Percentiles rank a stretch among this genome's conserved stretches.
Conservation (phyloP, 2,113 vertebrate genomes). For the Cyprinodon brontotheroides region DNA sequence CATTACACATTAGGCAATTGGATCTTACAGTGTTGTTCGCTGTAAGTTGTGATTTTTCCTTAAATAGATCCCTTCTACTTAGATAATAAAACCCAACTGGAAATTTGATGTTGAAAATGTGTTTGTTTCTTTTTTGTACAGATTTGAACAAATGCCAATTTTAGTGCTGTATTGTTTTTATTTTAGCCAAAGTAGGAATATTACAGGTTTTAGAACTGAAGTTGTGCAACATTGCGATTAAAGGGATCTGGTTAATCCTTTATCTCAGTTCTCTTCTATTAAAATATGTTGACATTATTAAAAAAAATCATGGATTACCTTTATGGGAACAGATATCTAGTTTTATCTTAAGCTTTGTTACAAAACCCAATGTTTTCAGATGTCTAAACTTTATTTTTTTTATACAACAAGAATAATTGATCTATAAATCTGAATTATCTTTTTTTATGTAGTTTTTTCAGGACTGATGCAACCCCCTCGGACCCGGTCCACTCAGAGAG, state of each 20-base stretch:
- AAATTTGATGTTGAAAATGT: not conserved
- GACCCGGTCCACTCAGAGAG: not conserved
- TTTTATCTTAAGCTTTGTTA: not conserved
- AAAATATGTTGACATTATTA: not conserved
- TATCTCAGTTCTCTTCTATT: not conserved
- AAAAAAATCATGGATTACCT: not conserved
- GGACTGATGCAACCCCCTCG: not conserved
- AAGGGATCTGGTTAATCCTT: not conserved
- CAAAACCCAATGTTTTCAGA: not conserved
- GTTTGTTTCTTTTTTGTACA: not conserved
- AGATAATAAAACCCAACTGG: not conserved
- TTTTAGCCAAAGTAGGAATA: not conserved
- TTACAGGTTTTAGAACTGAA: not conserved
- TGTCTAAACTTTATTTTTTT: not conserved
- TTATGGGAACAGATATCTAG: not conserved
- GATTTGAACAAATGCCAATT: not conserved
- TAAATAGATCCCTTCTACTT: not conserved
- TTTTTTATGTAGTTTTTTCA: slow-evolving; percentile 36
- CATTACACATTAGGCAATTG: not conserved
- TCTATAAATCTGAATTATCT: not conserved
- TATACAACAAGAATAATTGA: not conserved
- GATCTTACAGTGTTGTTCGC: not conserved
- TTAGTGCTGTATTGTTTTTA: not conserved
- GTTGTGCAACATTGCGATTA: not conserved
- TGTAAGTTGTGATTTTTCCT: not conserved